A percentile compares a stretch with the other conserved stretches of the same genome.
Evolutionary conservation across 2,113 vertebrate genomes (phyloP).

Genomic region (Apteryx owenii): DNA sequence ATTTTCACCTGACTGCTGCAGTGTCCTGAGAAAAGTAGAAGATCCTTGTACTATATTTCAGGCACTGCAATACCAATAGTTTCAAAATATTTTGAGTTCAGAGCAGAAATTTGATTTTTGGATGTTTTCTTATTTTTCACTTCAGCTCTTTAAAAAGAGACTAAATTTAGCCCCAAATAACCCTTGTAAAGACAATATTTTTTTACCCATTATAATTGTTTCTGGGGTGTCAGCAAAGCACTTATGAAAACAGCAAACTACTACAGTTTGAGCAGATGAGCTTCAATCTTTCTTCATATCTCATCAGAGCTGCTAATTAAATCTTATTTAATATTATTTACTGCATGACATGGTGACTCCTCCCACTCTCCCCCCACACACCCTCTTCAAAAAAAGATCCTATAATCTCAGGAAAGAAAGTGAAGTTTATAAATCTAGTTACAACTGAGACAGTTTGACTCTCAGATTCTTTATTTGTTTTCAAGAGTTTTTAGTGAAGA

Average conservation of each 20-base stretch:
- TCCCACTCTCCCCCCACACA: neutral
- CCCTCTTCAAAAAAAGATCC: neutral
- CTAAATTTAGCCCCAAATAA: neutral
- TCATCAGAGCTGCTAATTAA: slow-evolving; percentile 1
- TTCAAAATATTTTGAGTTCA: neutral
- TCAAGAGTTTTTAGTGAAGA: neutral
- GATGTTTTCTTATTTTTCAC: neutral
- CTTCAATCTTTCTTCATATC: neutral
- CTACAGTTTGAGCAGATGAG: slow-evolving; percentile 3
- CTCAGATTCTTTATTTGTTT: neutral
- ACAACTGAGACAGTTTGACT: neutral
- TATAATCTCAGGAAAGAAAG: neutral
- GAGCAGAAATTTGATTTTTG: neutral
- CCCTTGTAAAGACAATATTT: neutral
- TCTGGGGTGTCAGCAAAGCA: neutral
- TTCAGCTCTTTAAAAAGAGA: neutral
- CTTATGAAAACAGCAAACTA: neutral
- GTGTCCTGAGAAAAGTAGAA: neutral
- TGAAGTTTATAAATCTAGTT: neutral
- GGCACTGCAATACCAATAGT: neutral
- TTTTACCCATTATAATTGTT: neutral
- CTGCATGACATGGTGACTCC: neutral
- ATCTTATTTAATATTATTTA: slow-evolving; percentile 25
- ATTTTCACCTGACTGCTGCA: neutral
- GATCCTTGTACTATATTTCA: neutral